Evolutionary conservation across 2,888 invertebrate genomes (phyloP).

Genomic region (Sphaeridia pumilis): DNA sequence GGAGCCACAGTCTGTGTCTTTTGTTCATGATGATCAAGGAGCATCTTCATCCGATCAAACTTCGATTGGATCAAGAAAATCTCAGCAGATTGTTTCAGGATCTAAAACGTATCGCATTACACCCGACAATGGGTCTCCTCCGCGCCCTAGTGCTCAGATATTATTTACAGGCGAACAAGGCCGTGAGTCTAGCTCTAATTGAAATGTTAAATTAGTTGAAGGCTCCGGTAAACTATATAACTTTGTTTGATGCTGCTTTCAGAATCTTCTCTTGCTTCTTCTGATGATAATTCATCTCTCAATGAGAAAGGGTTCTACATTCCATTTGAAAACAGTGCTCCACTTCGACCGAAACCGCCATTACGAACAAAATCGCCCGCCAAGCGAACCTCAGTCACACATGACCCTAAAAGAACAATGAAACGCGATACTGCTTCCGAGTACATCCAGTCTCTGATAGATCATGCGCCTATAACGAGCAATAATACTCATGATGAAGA

Average conservation of each 20-base stretch:
- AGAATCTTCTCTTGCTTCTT: slow-evolving; percentile 14
- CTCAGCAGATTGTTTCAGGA: slow-evolving; percentile 59
- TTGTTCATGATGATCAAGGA: slow-evolving; percentile 40
- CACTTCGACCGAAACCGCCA: slow-evolving; percentile 79
- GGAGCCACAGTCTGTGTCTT: slow-evolving; percentile 87
- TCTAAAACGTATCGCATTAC: slow-evolving; percentile 70
- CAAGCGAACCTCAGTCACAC: slow-evolving; percentile 22
- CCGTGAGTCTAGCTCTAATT: no score
- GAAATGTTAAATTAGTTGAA: no score
- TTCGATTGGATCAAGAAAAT: slow-evolving; percentile 30
- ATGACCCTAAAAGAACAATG: slow-evolving; percentile 4
- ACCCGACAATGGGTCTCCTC: slow-evolving; percentile 36
- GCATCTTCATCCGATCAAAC: slow-evolving; percentile 28
- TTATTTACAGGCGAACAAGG: slow-evolving; percentile 25
- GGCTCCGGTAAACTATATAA: no score
- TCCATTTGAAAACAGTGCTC: slow-evolving; percentile 78
- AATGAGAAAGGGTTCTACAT: slow-evolving; percentile 60
- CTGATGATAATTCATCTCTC: slow-evolving; percentile 17
- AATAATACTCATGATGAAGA: slow-evolving; percentile 25
- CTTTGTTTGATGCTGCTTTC: background rate
- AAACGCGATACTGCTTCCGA: slow-evolving; percentile 30
- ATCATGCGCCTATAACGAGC: slow-evolving; percentile 23
- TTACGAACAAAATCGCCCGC: slow-evolving; percentile 44
- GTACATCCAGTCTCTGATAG: slow-evolving; percentile 34
- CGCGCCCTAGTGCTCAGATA: slow-evolving; percentile 54